Conservation (phyloP, 2,888 invertebrate species). For the Caenorhabditis drosophilae region DNA sequence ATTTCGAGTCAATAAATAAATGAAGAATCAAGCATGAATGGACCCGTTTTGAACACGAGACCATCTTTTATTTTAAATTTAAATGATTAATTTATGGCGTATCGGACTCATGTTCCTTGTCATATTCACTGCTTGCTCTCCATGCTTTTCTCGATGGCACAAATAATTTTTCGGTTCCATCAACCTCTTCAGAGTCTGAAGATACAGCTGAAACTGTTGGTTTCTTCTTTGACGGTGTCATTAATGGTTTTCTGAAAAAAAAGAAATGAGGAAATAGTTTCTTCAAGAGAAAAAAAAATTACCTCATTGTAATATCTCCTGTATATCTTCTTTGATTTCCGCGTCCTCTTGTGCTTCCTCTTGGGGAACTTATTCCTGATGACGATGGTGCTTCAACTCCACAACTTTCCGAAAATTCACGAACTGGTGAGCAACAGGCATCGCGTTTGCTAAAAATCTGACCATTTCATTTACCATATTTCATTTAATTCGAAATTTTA, state of each 20-base stretch:
- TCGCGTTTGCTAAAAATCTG: constrained; percentile 49
- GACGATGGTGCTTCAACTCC: not conserved
- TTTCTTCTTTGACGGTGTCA: not conserved
- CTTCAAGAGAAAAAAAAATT: not conserved
- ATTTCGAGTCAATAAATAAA: too few relatives aligned
- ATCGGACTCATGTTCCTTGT: too few relatives aligned
- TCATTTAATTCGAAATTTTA: not conserved
- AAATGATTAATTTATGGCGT: too few relatives aligned
- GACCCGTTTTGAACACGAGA: too few relatives aligned
- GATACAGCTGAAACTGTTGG: constrained; percentile 21
- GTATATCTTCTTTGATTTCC: constrained; percentile 15
- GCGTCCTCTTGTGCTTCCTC: constrained; percentile 7
- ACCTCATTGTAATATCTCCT: constrained; percentile 1
- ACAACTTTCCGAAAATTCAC: constrained; percentile 23
- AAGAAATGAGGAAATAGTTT: not conserved
- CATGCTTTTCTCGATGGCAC: constrained; percentile 53
- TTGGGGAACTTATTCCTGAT: constrained; percentile 1
- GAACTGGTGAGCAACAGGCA: constrained; percentile 64
- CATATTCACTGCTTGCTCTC: constrained; percentile 44
- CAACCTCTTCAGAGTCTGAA: constrained; percentile 56
- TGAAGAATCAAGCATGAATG: too few relatives aligned
- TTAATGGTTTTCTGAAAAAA: constrained; percentile 8
- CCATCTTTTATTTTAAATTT: too few relatives aligned
- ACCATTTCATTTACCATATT: not conserved
- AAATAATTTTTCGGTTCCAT: constrained; percentile 57